Conservation (phyloP, 2,888 invertebrate genomes). For the Thelaira solivaga region DNA sequence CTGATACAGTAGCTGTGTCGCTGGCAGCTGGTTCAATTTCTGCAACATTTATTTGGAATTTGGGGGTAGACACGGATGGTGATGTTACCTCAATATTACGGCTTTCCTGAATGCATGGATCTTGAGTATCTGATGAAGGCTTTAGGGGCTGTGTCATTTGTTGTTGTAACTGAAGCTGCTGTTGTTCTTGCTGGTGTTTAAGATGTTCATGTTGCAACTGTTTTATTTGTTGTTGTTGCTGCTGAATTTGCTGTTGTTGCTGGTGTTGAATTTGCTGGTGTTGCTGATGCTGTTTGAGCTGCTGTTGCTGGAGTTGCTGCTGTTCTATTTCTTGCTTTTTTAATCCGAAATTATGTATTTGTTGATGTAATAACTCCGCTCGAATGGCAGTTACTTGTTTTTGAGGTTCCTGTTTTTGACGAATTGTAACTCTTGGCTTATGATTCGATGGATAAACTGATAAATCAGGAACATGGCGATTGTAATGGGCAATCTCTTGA, state of each 20-base stretch:
- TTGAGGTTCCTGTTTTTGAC: conserved; percentile 31
- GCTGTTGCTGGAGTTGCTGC: conserved; percentile 39
- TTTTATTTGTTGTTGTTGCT: conserved; percentile 35
- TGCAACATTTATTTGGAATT: conserved; percentile 65
- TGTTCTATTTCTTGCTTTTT: conserved; percentile 55
- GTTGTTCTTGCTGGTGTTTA: conserved; percentile 21
- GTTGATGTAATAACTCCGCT: conserved; percentile 63
- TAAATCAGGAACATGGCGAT: conserved; percentile 63
- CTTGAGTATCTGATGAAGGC: conserved; percentile 7
- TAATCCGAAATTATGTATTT: conserved; percentile 66
- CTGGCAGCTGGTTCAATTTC: conserved; percentile 58
- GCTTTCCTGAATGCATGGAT: conserved; percentile 46
- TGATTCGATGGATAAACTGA: conserved; percentile 64
- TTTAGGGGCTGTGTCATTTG: conserved; percentile 22
- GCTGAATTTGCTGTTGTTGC: conserved; percentile 34
- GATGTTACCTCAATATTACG: conserved; percentile 29
- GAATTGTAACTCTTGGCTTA: conserved; percentile 60
- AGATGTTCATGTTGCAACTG: conserved; percentile 25
- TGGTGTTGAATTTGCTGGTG: conserved; percentile 14
- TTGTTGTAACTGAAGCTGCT: conserved; percentile 31
- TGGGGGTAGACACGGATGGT: conserved; percentile 26
- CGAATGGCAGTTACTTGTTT: conserved; percentile 40
- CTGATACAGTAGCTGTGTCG: conserved; percentile 34
- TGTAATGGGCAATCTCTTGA: conserved; percentile 61
- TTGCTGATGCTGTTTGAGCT: conserved; percentile 38